Evolutionary conservation across 1,140 invertebrate species (phyloP), one percentile per base, ranked within the genome.

Genomic region (Aphaenogaster floridana): DNA sequence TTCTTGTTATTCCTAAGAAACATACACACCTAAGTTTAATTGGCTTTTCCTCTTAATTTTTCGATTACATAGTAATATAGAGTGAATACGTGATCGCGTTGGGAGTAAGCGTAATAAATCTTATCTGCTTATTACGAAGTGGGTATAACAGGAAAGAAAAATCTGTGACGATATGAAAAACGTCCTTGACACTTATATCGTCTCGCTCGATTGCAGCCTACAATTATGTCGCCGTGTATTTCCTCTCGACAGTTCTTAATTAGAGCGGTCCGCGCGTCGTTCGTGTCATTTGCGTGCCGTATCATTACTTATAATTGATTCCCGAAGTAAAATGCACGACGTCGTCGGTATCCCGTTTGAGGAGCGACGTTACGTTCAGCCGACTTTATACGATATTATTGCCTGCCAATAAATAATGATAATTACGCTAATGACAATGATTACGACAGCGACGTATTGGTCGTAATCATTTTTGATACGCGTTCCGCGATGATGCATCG

Each of bases 291-390:
- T 91, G 74, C 89, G 87, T 52, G 50, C 28, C 63, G 77, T 84
- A 79, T 89, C 89, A 86, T 92, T 89, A 85, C 72, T 69, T 54
- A 64, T 81, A 87, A 92, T 92, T 92, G 87, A 92, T 91, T 88
- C 72, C 21, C 66, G 52, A 42, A 63, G 59, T 45, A 54, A 45
- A 81, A 77, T 48, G 80, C 74, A 17, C 21, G 57, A 64, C 63
- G 88, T 91, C 88, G 87, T 91, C 88, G 87, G 48, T 79, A 86
- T 86, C 71, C 72, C 63, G 74, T 87, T 86, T 54, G 42, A 34
- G 52, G 28, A 21, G 34, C 52, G 21, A 50, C 15, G 64, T 57
- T 71, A 54, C 39, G 63, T 83, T 61, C 63, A 21, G 36, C 54
- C 64, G 57, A 81, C 69, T 83, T 71, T 48, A 52, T 68, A 86